Conservation (phyloP, 92 coral and sea anemone genomes). For the Parazoanthus swiftii region DNA sequence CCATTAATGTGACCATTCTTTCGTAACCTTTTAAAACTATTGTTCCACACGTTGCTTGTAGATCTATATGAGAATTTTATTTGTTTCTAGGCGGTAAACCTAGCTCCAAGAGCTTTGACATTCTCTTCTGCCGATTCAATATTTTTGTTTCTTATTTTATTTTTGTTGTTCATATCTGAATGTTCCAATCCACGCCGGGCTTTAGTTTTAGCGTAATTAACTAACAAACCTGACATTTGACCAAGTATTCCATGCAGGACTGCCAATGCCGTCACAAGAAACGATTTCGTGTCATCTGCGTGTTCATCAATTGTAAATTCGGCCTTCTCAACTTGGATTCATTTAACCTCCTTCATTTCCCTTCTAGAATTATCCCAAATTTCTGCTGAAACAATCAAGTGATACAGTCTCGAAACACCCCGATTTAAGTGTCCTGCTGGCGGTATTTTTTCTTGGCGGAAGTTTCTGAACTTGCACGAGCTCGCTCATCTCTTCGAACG, state of each 20-base stretch:
- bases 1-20: no score
- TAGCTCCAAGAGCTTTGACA: background rate
- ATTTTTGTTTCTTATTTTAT: no score
- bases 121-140: background rate
- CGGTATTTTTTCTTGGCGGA: no score
- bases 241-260: background rate
- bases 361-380: no score
- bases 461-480: no score
- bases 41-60: background rate
- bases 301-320: background rate
- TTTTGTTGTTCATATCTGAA: no score
- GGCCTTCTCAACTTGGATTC: background rate
- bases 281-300: background rate
- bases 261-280: background rate
- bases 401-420: no score
- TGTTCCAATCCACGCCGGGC: no score
- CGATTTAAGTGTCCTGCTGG: no score
- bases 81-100: background rate
- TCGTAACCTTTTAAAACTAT: no score
- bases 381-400: no score
- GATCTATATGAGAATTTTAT: background rate
- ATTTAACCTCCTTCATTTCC: background rate
- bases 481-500: no score
- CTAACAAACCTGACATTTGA: background rate
- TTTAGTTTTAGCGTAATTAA: background rate